Percentiles rank a stretch among this genome's conserved stretches.
Conservation (phyloP, 2,797 vertebrate species). For the Synanceia verrucosa region DNA sequence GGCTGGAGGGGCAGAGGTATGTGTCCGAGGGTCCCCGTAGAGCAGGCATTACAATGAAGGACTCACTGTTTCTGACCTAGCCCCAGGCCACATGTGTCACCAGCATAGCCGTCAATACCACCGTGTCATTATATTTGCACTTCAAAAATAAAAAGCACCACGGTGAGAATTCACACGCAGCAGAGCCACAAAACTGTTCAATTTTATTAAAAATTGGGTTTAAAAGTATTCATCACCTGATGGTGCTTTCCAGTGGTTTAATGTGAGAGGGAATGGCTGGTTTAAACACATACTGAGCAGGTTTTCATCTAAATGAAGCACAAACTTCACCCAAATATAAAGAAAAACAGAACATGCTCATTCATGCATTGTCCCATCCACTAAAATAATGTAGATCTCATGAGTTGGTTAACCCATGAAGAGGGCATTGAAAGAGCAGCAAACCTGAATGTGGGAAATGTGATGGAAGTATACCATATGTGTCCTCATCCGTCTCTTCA, state of each 20-base stretch:
- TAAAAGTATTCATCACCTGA: not conserved
- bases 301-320: not conserved
- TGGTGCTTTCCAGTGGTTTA: not conserved
- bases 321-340: not conserved
- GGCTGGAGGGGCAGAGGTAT: slow-evolving; percentile 60
- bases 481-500: not conserved
- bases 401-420: not conserved
- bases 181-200: not conserved
- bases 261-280: not conserved
- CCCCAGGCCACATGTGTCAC: slow-evolving; percentile 80
- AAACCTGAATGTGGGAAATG: not conserved
- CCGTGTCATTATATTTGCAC: slow-evolving; percentile 80
- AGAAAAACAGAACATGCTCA: not conserved
- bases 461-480: not conserved
- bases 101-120: slow-evolving; percentile 72
- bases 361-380: not conserved
- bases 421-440: not conserved
- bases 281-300: not conserved
- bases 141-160: slow-evolving; percentile 69
- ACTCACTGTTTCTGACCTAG: slow-evolving; percentile 81
- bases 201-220: not conserved
- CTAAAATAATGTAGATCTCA: not conserved
- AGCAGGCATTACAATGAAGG: slow-evolving; percentile 72
- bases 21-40: slow-evolving; percentile 73
- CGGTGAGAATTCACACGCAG: slow-evolving; percentile 17